Evolutionary conservation across 2,888 invertebrate species (phyloP), one percentile per base, ranked within the genome.

Genomic region (Megalurothrips usitatus): DNA sequence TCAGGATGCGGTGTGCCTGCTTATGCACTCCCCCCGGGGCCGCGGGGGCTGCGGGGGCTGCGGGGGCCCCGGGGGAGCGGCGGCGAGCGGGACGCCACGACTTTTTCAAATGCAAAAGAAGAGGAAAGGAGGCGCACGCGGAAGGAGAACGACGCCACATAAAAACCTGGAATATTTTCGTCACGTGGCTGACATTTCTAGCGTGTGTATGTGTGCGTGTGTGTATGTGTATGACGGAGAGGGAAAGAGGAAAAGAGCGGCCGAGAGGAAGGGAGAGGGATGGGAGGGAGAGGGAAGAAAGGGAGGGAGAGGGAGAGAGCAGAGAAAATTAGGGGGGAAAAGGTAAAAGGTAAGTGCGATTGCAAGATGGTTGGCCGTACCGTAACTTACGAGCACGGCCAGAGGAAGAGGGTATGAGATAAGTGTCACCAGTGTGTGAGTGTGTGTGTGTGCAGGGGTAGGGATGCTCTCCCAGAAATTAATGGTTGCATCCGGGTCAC

Each of bases 91-190:
- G 34, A 43, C 34, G 34, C 34, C 14, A 26, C 23, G 68, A 75
- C 68, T 75, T 75, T 68, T 75, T 75, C 68, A 75, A 75, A 75
- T 75, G 68, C 68, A 75, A 75, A 75, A 75, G 68, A 75, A 26
- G 68, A 43, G 34, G 34, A 75, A 75, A 75, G 23, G 68, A 75
- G 68, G 68, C 68, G 68, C 23, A 75, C 34, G 68, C 68, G 68
- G 68, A 75, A 75, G 68, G 68, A 75, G 23, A 75, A 75, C 68
- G 68, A 75, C 68, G 12, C 58, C 23, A 75, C 68, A 75, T 75
- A 75, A 75, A 75, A 75, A 75, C 68, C 23, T 26, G 68, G 68
- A 75, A 75, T 75, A 75, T 75, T 75, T 75, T 26, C 26, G 68
- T n/a, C 68, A 75, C 23, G 68, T 75, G 68, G 23, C 23, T 75